A percentile compares a stretch with the other conserved stretches of the same genome.
These are phyloP conservation scores for Melitaea cinxia DNA, from an alignment of 1,140 invertebrate species.

Conservation along the genomic window DNA sequence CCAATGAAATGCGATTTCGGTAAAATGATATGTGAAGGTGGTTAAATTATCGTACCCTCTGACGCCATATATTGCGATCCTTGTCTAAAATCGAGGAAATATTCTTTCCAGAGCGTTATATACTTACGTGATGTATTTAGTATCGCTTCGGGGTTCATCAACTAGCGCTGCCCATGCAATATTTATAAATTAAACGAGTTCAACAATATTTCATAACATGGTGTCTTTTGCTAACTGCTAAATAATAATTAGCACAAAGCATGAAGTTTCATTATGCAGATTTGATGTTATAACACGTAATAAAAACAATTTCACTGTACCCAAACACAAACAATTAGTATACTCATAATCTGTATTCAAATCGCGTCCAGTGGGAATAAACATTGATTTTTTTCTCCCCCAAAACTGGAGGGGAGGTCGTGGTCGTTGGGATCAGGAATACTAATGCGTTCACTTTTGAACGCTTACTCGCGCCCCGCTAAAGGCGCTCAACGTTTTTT, in stretches of 20 bases:
- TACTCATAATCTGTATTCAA: conserved; percentile 76
- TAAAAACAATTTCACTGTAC: conserved; percentile 55
- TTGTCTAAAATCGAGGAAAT: conserved; percentile 33
- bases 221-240: no score
- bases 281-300: conserved; percentile 49
- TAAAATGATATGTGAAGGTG: conserved; percentile 75
- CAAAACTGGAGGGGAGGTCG: conserved; percentile 66
- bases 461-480: conserved; percentile 75
- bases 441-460: conserved; percentile 80
- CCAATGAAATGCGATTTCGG: conserved; percentile 73
- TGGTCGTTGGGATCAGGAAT: conserved; percentile 63
- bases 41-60: conserved; percentile 36
- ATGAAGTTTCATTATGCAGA: conserved; percentile 42
- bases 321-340: conserved; percentile 76
- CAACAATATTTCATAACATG: conserved; percentile 64
- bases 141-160: conserved; percentile 55
- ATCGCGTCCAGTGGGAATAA: conserved; percentile 73
- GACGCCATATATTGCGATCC: conserved; percentile 30
- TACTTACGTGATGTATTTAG: conserved; percentile 34
- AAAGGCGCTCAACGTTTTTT: conserved; percentile 77
- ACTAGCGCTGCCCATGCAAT: conserved; percentile 59
- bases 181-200: conserved; percentile 67
- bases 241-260: no score
- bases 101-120: conserved; percentile 29
- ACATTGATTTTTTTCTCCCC: conserved; percentile 80